Evolutionary conservation across 2,888 invertebrate genomes (phyloP).

Genomic region (Idaea biselata): DNA sequence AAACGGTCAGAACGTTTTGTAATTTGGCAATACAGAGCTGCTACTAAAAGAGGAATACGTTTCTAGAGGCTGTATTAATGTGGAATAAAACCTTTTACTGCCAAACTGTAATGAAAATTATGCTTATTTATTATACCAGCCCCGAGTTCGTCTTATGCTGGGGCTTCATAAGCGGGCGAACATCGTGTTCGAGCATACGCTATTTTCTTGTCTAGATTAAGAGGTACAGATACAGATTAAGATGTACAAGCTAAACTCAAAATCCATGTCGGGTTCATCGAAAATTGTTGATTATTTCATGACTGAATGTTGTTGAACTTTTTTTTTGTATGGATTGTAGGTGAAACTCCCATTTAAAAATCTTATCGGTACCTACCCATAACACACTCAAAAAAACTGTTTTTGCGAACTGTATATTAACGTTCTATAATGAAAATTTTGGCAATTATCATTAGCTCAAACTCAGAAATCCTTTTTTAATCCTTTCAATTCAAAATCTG

Average conservation of each 20-base stretch:
- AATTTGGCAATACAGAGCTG: slow-evolving; percentile 32
- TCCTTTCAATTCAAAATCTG: slow-evolving; percentile 41
- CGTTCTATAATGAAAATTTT: slow-evolving; percentile 40
- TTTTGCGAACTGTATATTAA: slow-evolving; percentile 15
- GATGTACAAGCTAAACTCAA: too few species aligned
- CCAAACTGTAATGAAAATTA: slow-evolving; percentile 32
- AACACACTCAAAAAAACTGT: slow-evolving; percentile 22
- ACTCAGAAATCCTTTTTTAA: slow-evolving; percentile 42
- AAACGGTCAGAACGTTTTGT: slow-evolving; percentile 27
- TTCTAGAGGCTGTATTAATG: slow-evolving; percentile 26
- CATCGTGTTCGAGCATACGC: too few species aligned
- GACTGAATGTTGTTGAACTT: too few species aligned
- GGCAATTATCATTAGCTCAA: slow-evolving; percentile 48
- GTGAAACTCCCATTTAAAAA: not conserved
- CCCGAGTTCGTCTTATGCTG: too few species aligned
- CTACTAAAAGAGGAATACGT: slow-evolving; percentile 21
- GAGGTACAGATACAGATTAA: too few species aligned
- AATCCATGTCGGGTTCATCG: too few species aligned
- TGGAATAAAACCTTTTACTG: slow-evolving; percentile 35
- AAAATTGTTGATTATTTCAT: too few species aligned
- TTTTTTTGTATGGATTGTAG: too few species aligned
- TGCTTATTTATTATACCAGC: not conserved
- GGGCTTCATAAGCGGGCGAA: too few species aligned
- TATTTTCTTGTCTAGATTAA: too few species aligned
- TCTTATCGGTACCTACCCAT: slow-evolving; percentile 8